A percentile compares a stretch with the other conserved stretches of the same genome.
Conservation (phyloP, 2,888 invertebrate species). For the Syritta pipiens region DNA sequence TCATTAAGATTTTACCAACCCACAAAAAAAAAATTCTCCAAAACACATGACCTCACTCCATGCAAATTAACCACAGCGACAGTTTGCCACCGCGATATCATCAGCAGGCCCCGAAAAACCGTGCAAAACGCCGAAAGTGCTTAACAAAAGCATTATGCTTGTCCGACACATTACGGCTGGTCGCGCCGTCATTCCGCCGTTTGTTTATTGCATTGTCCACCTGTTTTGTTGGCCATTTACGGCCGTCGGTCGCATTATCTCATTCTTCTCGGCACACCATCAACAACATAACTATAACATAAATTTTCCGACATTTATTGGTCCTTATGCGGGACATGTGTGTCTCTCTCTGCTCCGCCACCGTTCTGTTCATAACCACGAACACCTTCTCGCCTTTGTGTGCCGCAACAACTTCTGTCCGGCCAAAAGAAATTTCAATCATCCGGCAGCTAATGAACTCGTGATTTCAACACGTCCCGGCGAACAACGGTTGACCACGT, state of each 20-base stretch:
- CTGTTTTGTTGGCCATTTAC: conserved; percentile 33
- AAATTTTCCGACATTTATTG: conserved; percentile 48
- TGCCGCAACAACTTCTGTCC: conserved; percentile 5
- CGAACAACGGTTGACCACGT: conserved; percentile 4
- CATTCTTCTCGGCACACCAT: conserved; percentile 36
- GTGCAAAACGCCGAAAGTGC: background rate
- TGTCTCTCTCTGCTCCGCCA: background rate
- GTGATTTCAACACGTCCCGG: conserved; percentile 26
- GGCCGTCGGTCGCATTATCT: conserved; percentile 40
- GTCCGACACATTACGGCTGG: conserved; percentile 14
- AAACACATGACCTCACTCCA: background rate
- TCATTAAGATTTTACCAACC: no score
- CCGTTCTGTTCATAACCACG: conserved; percentile 8
- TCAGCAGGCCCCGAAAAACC: background rate
- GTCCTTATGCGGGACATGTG: conserved; percentile 28
- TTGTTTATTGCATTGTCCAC: conserved; percentile 42
- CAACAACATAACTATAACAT: conserved; percentile 42
- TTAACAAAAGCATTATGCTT: conserved; percentile 20
- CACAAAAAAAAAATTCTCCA: no score
- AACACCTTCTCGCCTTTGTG: conserved; percentile 1
- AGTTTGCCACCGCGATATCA: background rate
- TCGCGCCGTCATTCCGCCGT: conserved; percentile 13
- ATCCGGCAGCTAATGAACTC: conserved; percentile 55
- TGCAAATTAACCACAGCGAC: background rate
- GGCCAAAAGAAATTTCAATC: conserved; percentile 33